Percentiles rank a stretch among this genome's conserved stretches.
Conservation (phyloP, 2,113 vertebrate species). For the Pogonocichla stellata region DNA sequence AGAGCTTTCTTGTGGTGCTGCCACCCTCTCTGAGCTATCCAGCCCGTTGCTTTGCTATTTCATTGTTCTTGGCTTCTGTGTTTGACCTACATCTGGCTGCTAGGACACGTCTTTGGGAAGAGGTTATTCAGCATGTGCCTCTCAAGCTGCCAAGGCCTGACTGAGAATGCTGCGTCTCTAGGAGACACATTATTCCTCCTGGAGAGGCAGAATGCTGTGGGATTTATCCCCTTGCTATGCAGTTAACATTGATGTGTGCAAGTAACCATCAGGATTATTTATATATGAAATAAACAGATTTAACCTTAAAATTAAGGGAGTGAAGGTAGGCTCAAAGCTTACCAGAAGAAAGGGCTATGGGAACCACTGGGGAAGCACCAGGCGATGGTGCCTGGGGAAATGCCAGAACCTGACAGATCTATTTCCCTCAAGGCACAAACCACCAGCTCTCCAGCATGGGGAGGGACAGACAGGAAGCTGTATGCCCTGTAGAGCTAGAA, state of each 20-base stretch:
- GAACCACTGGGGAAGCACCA: not conserved
- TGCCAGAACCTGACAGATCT: not conserved
- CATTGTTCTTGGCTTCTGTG: not conserved
- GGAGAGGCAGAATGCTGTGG: not conserved
- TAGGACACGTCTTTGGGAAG: not conserved
- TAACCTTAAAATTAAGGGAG: not conserved
- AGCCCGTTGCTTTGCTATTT: not conserved
- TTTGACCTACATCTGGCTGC: conserved; percentile 20
- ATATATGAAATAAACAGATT: not conserved
- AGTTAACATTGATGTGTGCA: not conserved
- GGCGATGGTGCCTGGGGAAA: not conserved
- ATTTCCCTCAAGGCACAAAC: not conserved
- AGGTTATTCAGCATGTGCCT: not conserved
- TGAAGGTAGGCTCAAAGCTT: not conserved
- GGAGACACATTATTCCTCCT: not conserved
- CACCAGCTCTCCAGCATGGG: not conserved
- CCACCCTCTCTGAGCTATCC: not conserved
- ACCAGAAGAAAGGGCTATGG: not conserved
- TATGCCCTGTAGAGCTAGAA: not conserved
- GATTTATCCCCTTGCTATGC: not conserved
- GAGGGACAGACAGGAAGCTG: not conserved
- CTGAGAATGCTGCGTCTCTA: not conserved
- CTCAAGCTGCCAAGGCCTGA: not conserved
- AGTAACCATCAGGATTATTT: not conserved
- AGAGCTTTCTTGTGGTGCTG: not conserved